Evolutionary conservation across 2,113 vertebrate genomes (phyloP).

Genomic region (Aspiorhynchus laticeps): DNA sequence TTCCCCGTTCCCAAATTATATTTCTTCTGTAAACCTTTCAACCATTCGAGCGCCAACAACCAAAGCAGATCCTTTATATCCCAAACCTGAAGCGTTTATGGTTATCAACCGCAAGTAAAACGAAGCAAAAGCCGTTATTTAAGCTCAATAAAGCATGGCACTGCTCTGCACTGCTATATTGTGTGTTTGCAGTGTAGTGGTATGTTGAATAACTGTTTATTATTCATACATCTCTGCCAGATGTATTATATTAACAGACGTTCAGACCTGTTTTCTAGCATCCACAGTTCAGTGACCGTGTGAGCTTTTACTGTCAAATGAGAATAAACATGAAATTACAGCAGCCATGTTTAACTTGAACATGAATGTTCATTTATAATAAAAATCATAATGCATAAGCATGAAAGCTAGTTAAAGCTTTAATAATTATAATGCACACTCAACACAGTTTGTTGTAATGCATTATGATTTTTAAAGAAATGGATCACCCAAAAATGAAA

Average conservation of each 20-base stretch:
- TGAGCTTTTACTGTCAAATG: conserved; percentile 16
- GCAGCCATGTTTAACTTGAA: neutral
- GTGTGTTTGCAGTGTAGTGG: conserved; percentile 43
- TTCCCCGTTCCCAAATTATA: conserved; percentile 30
- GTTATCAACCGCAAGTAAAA: conserved; percentile 47
- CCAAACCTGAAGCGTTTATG: conserved; percentile 42
- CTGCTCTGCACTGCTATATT: neutral
- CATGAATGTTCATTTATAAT: neutral
- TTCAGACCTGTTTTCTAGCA: conserved; percentile 25
- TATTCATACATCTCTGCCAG: conserved; percentile 45
- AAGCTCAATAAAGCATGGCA: conserved; percentile 48
- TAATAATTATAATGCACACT: neutral
- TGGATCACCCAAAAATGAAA: neutral
- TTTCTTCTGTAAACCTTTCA: conserved; percentile 41
- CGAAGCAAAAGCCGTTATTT: conserved; percentile 45
- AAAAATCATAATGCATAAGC: too few species aligned
- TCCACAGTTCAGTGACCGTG: neutral
- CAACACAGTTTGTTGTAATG: neutral
- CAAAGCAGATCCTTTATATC: conserved; percentile 37
- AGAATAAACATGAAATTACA: conserved; percentile 8
- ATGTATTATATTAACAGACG: conserved; percentile 17
- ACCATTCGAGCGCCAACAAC: conserved; percentile 34
- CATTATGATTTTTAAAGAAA: neutral
- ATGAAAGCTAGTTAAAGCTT: neutral
- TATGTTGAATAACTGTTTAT: conserved; percentile 54